Evolutionary conservation across 2,888 invertebrate species (phyloP).

Genomic region (Sussaba pulchella): DNA sequence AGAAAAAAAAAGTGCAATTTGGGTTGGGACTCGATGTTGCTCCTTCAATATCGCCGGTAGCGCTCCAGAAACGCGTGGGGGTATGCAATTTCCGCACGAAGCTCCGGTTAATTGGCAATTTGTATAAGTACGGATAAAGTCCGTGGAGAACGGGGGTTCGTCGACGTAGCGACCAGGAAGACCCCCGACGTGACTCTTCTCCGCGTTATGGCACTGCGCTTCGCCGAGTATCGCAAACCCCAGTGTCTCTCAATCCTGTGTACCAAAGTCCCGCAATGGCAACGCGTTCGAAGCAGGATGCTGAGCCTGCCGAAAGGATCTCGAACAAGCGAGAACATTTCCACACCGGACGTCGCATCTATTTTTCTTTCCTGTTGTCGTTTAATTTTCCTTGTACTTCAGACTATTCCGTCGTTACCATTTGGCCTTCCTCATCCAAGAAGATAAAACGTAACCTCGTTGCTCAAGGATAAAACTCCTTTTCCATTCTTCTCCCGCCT

Average conservation of each 20-base stretch:
- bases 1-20: conserved; percentile 13
- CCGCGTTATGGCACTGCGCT: conserved; percentile 33
- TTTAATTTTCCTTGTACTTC: too few species aligned
- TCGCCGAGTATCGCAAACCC: neutral
- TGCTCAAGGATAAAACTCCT: conserved; percentile 29
- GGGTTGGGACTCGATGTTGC: neutral
- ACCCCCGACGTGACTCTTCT: conserved; percentile 21
- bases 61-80: conserved; percentile 22
- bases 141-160: conserved; percentile 37
- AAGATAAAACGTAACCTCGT: conserved; percentile 48
- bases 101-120: conserved; percentile 70
- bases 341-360: too few species aligned
- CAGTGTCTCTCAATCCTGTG: conserved; percentile 55
- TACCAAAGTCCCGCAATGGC: too few species aligned
- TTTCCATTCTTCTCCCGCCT: conserved; percentile 24
- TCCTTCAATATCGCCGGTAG: neutral
- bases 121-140: conserved; percentile 65
- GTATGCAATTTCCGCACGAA: conserved; percentile 47
- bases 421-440: conserved; percentile 6
- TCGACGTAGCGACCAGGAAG: conserved; percentile 33
- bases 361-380: too few species aligned
- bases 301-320: conserved; percentile 2
- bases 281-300: too few species aligned
- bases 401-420: too few species aligned
- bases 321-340: conserved; percentile 4